Conservation (phyloP, 2,113 vertebrate species). For the Pachycephala philippinensis region DNA sequence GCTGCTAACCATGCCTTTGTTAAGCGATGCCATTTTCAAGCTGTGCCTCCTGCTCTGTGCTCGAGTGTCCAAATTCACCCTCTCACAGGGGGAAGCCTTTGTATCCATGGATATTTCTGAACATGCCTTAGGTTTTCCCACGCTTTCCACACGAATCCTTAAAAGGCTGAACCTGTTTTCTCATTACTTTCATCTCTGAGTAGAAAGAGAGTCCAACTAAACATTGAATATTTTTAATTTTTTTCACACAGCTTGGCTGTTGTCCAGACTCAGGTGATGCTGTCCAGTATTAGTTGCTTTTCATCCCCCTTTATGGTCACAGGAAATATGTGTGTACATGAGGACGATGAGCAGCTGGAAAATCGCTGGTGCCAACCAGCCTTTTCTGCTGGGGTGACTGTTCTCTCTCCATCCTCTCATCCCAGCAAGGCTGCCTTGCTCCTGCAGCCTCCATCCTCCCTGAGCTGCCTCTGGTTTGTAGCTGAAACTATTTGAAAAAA, state of each 20-base stretch:
- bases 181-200: neutral
- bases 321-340: accelerated
- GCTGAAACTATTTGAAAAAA: neutral
- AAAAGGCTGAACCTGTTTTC: neutral
- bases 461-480: neutral
- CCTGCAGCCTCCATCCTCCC: neutral
- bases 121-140: neutral
- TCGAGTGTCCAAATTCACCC: neutral
- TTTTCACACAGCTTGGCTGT: neutral
- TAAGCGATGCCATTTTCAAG: neutral
- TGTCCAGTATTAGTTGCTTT: neutral
- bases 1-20: accelerated
- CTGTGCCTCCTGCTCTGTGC: neutral
- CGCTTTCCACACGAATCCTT: neutral
- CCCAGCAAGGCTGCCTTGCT: neutral
- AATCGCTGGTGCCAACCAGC: neutral
- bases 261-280: neutral
- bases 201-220: neutral
- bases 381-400: neutral
- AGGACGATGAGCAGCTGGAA: neutral
- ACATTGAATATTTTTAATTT: neutral
- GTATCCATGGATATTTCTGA: neutral
- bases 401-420: neutral
- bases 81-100: neutral
- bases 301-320: accelerated